phyloP scores from a whole-genome alignment of 2,797 vertebrate species.

The Argya squamiceps region DNA sequence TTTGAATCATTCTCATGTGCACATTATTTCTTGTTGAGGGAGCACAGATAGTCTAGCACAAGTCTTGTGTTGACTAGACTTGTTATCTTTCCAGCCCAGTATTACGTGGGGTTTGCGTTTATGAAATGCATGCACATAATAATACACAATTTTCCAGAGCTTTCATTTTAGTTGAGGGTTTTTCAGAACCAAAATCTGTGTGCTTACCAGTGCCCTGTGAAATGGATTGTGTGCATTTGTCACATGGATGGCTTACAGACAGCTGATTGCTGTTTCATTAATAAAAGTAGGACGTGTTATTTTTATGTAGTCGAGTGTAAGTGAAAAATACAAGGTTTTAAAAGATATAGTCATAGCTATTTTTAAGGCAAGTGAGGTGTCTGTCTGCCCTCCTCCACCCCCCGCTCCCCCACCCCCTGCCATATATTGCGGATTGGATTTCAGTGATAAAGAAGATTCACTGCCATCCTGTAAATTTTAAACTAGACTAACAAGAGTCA shows the following conservation, averaged over 20 bases:
- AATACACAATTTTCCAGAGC: background rate
- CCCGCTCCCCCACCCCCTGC: fast-evolving
- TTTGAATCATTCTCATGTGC: background rate
- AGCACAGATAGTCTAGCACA: background rate
- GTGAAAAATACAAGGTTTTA: background rate
- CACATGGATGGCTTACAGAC: background rate
- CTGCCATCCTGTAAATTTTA: background rate
- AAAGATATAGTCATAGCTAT: background rate
- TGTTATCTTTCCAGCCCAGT: background rate
- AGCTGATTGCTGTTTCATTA: background rate
- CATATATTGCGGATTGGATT: background rate
- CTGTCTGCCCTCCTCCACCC: background rate
- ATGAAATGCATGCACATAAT: background rate
- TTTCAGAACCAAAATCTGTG: background rate
- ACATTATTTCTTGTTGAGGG: background rate
- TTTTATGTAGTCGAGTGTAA: background rate
- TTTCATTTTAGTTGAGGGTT: background rate
- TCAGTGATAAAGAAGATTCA: background rate
- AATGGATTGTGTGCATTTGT: background rate
- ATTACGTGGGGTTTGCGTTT: background rate
- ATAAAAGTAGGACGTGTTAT: background rate
- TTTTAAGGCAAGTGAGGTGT: background rate
- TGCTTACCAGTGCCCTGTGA: background rate
- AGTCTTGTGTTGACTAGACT: background rate
- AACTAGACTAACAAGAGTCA: background rate